Conservation (phyloP, 2,113 vertebrate species). For the Lophura nycthemera region DNA sequence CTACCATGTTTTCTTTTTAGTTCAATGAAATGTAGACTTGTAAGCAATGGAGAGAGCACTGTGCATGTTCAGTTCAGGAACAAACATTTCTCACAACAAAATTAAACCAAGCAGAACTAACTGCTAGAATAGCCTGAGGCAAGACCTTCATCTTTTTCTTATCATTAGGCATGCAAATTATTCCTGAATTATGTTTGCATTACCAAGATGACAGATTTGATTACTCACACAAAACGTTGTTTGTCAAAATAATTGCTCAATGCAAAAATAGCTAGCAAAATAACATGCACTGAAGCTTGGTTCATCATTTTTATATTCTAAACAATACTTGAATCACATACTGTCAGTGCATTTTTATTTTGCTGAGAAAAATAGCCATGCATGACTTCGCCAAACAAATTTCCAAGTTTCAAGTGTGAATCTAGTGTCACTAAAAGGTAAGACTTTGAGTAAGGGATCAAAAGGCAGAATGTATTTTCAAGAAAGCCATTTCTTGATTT, state of each 20-base stretch:
- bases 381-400: background rate
- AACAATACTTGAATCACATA: background rate
- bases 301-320: conserved; percentile 8
- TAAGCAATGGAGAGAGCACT: background rate
- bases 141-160: background rate
- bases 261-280: conserved; percentile 31
- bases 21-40: conserved; percentile 25
- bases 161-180: conserved; percentile 54
- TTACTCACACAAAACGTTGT: conserved; percentile 35
- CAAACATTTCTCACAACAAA: background rate
- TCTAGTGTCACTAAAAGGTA: background rate
- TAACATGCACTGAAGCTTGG: conserved; percentile 15
- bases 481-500: conserved; percentile 32
- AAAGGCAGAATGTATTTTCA: background rate
- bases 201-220: conserved; percentile 58
- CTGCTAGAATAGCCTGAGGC: conserved; percentile 26
- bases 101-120: conserved; percentile 45
- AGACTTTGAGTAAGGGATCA: background rate
- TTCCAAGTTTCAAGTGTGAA: background rate
- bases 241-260: conserved; percentile 47
- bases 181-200: conserved; percentile 7
- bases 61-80: background rate
- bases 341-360: background rate
- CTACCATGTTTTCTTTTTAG: conserved; percentile 34
- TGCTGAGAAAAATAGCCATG: conserved; percentile 29